Evolutionary conservation across 2,797 vertebrate species (phyloP), one percentile per base, ranked within the genome.

Genomic region (Gephyroberyx darwinii): DNA sequence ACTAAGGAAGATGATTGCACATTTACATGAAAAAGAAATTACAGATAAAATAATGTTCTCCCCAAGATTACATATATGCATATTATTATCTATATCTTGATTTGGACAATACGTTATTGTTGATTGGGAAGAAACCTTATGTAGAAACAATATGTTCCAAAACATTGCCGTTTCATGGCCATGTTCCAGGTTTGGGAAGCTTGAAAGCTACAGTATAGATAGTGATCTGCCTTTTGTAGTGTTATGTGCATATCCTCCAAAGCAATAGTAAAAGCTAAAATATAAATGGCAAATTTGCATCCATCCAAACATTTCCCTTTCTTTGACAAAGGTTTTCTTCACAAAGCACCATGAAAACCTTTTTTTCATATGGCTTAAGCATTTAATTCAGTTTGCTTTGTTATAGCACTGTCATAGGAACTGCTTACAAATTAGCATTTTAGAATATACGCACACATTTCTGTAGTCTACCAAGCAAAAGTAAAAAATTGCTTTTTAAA

Each of bases 151-250:
- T 3, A 39, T 39, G 37, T 39, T 39, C 37, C 37, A 39, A 39
- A 39, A 39, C 9, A 39, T 39, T 39, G 37, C 37, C 9, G 3
- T 62, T 62, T 61, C 0, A 5, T 77, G 54, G 75, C 47, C 54
- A 72, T 53, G 51, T 62, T 48, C 9, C 57, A 55, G 59, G 53
- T 72, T 81, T 77, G 86, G 89, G 84, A 84, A 74, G 35, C 58
- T 66, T 75, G 30, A 66, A 74, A 78, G 63, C 41, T 58, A 19
- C 37, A 60, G 10, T 51, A 35, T 39, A 39, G 37, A 64, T 16
- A 5, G 41, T 72, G 39, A 47, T 62, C 54, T 75, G 71, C 57
- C 80, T 68, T 71, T 54, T 60, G 65, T 67, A 20, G 74, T 64
- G 75, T 75, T 81, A 65, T 82, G 77, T 62, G 41, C 77, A 43